Percentiles rank a stretch among this genome's conserved stretches.
These are phyloP conservation scores for Agapostemon virescens DNA, from an alignment of 2,888 invertebrate genomes.

Conservation along the genomic window DNA sequence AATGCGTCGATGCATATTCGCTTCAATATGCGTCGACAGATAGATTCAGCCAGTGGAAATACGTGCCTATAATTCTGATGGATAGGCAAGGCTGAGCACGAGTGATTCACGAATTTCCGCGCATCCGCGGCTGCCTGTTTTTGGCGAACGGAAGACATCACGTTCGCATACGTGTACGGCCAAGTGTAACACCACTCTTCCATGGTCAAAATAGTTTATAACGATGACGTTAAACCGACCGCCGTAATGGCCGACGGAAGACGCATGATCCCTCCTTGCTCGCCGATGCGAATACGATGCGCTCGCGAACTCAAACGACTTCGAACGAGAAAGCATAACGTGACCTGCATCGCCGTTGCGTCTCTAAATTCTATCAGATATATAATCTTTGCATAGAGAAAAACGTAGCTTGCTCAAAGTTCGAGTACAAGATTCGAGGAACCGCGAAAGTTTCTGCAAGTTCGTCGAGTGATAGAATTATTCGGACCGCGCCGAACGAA, in stretches of 20 bases:
- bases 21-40: constrained; percentile 48
- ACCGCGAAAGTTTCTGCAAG: background rate
- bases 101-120: constrained; percentile 56
- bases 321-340: background rate
- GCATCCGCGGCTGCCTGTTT: constrained; percentile 32
- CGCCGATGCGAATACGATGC: background rate
- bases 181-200: constrained; percentile 26
- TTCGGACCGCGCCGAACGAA: no score
- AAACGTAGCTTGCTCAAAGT: background rate
- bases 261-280: background rate
- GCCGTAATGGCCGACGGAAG: constrained; percentile 18
- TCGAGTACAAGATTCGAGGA: background rate
- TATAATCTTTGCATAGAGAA: background rate
- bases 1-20: constrained; percentile 45
- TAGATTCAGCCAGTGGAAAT: constrained; percentile 57
- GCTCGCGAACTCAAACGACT: background rate
- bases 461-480: no score
- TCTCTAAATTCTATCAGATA: background rate
- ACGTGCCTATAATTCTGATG: constrained; percentile 65
- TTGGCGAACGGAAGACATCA: constrained; percentile 44
- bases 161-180: constrained; percentile 18
- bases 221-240: constrained; percentile 23
- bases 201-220: constrained; percentile 33
- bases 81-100: constrained; percentile 49
- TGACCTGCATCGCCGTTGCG: background rate